Conservation (phyloP, 2,888 invertebrate species). For the Sthenelais limicola region DNA sequence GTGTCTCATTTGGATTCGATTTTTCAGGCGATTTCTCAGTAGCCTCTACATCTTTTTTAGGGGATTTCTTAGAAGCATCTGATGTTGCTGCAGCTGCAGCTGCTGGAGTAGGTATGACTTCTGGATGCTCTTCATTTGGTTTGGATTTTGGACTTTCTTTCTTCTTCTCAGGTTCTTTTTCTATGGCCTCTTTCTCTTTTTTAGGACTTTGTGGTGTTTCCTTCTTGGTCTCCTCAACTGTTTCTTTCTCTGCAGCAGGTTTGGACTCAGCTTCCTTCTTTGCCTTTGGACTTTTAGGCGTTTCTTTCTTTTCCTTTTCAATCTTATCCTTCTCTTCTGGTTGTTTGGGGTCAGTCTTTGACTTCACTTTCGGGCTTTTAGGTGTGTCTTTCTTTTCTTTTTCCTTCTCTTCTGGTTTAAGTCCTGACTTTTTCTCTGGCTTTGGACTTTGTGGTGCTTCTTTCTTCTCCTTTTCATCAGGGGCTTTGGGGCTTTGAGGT, state of each 20-base stretch:
- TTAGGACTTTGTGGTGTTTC: background rate
- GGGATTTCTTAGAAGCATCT: too few relatives aligned
- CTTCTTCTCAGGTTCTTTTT: background rate
- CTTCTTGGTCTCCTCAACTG: background rate
- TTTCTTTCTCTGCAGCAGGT: background rate
- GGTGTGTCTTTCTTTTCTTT: background rate
- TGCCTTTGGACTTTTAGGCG: background rate
- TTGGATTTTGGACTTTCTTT: too few relatives aligned
- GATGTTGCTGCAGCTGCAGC: too few relatives aligned
- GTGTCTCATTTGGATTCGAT: background rate
- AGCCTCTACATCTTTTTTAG: too few relatives aligned
- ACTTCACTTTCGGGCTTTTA: background rate
- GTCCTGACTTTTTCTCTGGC: too few relatives aligned
- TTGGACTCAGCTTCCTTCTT: background rate
- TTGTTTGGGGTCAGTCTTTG: background rate
- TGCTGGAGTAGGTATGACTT: too few relatives aligned
- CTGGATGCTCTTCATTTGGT: too few relatives aligned
- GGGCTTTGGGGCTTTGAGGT: background rate
- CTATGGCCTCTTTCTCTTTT: background rate
- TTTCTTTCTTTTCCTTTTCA: constrained; percentile 9
- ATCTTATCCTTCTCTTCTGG: too few relatives aligned
- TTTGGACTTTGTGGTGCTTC: background rate
- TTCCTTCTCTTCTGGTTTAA: too few relatives aligned
- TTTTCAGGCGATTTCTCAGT: constrained; percentile 7
- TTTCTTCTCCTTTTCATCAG: background rate